A percentile compares a stretch with the other conserved stretches of the same genome.
Conservation (phyloP, 1,140 invertebrate species). For the Temnothorax curvispinosus region DNA sequence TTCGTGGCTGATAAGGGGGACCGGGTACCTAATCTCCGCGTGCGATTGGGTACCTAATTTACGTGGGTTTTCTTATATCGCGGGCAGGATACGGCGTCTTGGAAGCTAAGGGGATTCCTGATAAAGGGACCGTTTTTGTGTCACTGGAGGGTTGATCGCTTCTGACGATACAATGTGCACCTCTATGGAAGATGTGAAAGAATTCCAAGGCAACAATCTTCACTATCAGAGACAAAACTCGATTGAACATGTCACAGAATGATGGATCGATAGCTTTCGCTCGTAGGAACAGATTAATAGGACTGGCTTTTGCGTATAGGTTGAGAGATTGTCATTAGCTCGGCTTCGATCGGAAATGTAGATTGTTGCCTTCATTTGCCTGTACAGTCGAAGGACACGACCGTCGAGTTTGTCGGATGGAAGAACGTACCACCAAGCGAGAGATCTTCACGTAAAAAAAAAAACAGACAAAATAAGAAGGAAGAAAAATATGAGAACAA, state of each 20-base stretch:
- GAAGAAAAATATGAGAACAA: background rate
- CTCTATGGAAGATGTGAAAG: background rate
- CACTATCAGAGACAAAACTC: background rate
- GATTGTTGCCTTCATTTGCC: constrained; percentile 3
- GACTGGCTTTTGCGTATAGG: background rate
- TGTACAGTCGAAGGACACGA: background rate
- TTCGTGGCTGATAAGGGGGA: constrained; percentile 27
- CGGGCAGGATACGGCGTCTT: background rate
- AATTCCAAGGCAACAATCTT: constrained; percentile 22
- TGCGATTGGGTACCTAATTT: constrained; percentile 4
- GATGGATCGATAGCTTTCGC: background rate
- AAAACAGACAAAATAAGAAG: background rate
- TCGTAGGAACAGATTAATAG: background rate
- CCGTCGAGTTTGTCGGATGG: constrained; percentile 8
- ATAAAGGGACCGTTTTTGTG: constrained; percentile 24
- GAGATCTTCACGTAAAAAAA: constrained; percentile 2
- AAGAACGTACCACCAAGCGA: background rate
- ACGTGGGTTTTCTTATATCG: background rate
- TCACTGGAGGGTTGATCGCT: background rate
- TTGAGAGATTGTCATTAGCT: background rate
- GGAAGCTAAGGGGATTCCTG: constrained; percentile 16
- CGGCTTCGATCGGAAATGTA: constrained; percentile 4
- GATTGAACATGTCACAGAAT: background rate
- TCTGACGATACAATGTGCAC: background rate
- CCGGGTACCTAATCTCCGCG: constrained; percentile 4